These are phyloP conservation scores for Lagocephalus sceleratus DNA, from an alignment of 2,797 vertebrate genomes.

Conservation along the genomic window DNA sequence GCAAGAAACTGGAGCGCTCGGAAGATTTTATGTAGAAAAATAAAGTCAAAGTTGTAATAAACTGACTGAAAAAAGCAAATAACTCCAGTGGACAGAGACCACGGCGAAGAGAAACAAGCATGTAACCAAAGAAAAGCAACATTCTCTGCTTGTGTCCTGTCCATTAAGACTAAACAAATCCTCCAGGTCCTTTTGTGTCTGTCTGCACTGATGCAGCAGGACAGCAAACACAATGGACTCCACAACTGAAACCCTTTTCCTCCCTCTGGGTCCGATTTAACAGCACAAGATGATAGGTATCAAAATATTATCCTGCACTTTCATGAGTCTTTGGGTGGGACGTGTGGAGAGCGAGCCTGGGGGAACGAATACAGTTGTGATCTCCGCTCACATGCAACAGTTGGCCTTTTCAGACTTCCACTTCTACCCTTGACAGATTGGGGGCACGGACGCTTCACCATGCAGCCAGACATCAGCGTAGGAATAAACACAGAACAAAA, in stretches of 20 bases:
- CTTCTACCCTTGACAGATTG: conserved; percentile 16
- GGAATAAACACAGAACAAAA: conserved; percentile 71
- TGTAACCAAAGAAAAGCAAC: conserved; percentile 21
- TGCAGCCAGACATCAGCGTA: conserved; percentile 44
- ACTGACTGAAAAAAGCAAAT: conserved; percentile 6
- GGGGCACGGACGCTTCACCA: conserved; percentile 26
- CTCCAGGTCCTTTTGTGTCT: conserved; percentile 7
- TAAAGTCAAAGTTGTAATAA: conserved; percentile 7
- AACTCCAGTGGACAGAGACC: conserved; percentile 6
- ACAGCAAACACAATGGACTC: conserved; percentile 48
- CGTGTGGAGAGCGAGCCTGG: conserved; percentile 26
- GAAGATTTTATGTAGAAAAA: not conserved
- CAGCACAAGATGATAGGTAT: conserved; percentile 49
- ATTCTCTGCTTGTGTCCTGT: conserved; percentile 31
- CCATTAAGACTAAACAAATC: conserved; percentile 61
- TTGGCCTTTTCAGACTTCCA: conserved; percentile 10
- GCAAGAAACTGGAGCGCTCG: not conserved
- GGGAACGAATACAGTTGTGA: conserved; percentile 20
- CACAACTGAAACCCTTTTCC: conserved; percentile 48
- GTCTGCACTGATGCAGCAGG: too few species aligned
- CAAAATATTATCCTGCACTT: conserved; percentile 61
- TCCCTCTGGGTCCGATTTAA: conserved; percentile 35
- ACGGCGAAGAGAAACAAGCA: conserved; percentile 20
- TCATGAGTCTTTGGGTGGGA: conserved; percentile 44
- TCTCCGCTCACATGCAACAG: conserved; percentile 10